Conservation (phyloP, 2,888 invertebrate species). For the Tiliacea citrago region DNA sequence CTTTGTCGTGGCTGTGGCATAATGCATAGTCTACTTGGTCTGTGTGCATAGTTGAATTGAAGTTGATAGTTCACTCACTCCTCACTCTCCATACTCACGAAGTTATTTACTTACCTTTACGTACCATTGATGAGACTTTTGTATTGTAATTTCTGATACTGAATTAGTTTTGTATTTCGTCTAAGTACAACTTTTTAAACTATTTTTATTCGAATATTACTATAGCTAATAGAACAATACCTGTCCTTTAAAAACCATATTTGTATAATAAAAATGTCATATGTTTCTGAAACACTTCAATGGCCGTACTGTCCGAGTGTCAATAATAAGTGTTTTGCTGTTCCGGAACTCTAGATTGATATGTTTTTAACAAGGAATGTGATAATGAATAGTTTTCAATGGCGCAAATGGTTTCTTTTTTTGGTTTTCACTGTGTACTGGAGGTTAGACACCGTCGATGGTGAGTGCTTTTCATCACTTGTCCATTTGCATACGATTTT, state of each 20-base stretch:
- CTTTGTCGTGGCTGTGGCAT: too few species aligned
- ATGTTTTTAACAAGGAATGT: conserved; percentile 81
- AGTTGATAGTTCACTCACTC: conserved; percentile 9
- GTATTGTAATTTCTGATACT: conserved; percentile 41
- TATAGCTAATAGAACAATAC: conserved; percentile 18
- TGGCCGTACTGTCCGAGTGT: conserved; percentile 82
- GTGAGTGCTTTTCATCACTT: conserved; percentile 74
- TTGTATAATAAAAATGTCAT: conserved; percentile 74
- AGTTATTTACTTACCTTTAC: conserved; percentile 53
- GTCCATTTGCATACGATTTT: conserved; percentile 44
- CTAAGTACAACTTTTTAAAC: conserved; percentile 4
- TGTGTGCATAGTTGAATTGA: conserved; percentile 24
- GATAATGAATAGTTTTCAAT: conserved; percentile 80
- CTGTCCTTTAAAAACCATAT: conserved; percentile 22
- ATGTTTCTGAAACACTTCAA: conserved; percentile 78
- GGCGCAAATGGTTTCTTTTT: conserved; percentile 81
- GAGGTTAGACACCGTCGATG: conserved; percentile 79
- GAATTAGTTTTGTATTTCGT: conserved; percentile 24
- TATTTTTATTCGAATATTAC: conserved; percentile 20
- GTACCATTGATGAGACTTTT: conserved; percentile 35
- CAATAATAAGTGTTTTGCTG: conserved; percentile 81
- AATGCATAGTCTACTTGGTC: neutral
- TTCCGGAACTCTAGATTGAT: conserved; percentile 75
- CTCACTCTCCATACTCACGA: conserved; percentile 38
- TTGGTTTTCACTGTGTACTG: conserved; percentile 78